Percentiles rank a stretch among this genome's conserved stretches.
Conservation (phyloP, 2,113 vertebrate species). For the Saguinus imperator region DNA sequence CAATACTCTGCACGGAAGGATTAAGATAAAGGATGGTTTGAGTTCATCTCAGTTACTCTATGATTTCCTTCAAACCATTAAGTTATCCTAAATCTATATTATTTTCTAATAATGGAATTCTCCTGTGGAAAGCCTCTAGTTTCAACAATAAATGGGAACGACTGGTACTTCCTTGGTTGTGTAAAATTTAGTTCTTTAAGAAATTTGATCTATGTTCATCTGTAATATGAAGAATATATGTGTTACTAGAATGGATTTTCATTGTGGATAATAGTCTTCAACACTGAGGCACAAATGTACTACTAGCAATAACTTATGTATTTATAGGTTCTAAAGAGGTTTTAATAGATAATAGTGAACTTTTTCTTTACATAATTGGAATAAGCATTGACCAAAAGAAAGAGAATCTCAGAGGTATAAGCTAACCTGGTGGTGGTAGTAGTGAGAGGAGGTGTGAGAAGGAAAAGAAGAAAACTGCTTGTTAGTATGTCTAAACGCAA, state of each 20-base stretch:
- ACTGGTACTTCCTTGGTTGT: neutral
- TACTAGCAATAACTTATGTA: neutral
- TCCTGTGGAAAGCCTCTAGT: neutral
- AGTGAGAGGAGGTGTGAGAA: neutral
- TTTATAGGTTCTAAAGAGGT: neutral
- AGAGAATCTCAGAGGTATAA: neutral
- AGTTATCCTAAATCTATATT: neutral
- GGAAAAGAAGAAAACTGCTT: neutral
- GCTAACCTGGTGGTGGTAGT: neutral
- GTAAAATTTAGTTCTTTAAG: constrained; percentile 39
- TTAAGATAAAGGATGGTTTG: neutral
- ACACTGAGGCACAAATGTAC: neutral
- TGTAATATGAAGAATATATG: neutral
- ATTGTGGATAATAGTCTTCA: constrained; percentile 10
- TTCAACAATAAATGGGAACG: neutral
- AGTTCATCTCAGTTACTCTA: neutral
- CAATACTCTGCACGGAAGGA: neutral
- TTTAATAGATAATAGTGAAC: neutral
- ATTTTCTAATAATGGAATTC: neutral
- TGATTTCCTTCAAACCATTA: neutral
- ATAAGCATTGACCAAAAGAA: neutral
- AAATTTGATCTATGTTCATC: neutral
- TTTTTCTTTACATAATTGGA: neutral
- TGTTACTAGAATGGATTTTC: constrained; percentile 33
- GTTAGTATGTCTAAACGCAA: neutral